Percentiles rank a stretch among this genome's conserved stretches.
Evolutionary conservation across 37 sponge, comb jelly and placozoan genomes (phyloP).

Genomic region (Cliona cf. orientalis): DNA sequence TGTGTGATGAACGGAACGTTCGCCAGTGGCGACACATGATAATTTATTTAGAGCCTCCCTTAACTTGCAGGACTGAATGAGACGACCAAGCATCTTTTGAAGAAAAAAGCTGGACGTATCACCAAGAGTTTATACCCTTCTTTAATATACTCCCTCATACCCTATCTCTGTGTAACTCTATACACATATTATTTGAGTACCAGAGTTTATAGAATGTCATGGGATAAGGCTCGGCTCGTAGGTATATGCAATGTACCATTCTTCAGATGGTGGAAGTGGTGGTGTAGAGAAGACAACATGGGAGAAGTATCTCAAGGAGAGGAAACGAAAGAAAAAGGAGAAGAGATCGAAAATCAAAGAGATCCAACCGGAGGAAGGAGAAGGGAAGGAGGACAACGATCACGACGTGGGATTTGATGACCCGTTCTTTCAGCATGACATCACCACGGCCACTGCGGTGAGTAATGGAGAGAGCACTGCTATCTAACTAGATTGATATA

Average conservation of each 20-base stretch:
- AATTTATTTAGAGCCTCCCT: background rate
- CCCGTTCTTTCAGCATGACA: slow-evolving; percentile 44
- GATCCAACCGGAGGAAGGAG: background rate
- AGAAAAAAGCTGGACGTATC: slow-evolving; percentile 47
- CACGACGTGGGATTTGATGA: slow-evolving; percentile 59
- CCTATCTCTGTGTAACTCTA: background rate
- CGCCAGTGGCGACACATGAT: slow-evolving; percentile 5
- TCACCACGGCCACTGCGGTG: slow-evolving; percentile 38
- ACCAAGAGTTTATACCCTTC: too few relatives aligned
- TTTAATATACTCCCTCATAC: background rate
- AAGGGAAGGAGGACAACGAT: too few relatives aligned
- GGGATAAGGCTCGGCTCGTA: background rate
- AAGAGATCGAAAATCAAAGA: background rate
- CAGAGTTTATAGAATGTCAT: background rate
- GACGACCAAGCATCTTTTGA: slow-evolving; percentile 25
- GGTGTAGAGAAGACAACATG: slow-evolving; percentile 39
- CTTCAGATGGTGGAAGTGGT: background rate
- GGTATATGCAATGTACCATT: background rate
- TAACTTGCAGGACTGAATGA: slow-evolving; percentile 52
- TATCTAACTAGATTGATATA: too few relatives aligned
- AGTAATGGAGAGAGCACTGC: too few relatives aligned
- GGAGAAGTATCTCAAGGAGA: slow-evolving; percentile 75
- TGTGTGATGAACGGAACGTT: slow-evolving; percentile 41
- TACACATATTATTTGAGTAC: background rate
- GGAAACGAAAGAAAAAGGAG: slow-evolving; percentile 68